Conservation (phyloP, 2,113 vertebrate species). For the Litocranius walleri region DNA sequence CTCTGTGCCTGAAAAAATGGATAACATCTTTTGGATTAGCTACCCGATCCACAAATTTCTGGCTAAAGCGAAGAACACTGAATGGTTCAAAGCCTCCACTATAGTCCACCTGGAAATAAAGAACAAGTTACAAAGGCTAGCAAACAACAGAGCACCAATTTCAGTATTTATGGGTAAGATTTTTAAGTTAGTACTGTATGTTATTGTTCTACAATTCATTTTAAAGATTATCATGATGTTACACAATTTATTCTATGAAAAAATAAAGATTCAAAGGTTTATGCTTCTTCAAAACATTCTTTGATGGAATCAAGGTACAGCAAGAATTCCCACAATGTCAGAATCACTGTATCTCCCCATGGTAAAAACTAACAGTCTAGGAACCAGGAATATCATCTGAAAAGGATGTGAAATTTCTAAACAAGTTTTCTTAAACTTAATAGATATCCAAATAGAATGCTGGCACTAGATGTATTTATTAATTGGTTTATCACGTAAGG, state of each 20-base stretch:
- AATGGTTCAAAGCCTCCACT: slow-evolving; percentile 95
- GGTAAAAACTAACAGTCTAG: neutral
- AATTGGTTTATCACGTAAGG: neutral
- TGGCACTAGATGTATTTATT: neutral
- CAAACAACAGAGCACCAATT: neutral
- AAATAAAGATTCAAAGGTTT: neutral
- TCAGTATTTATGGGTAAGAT: neutral
- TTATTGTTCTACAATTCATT: neutral
- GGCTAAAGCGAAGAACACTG: slow-evolving; percentile 92
- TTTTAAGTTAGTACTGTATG: neutral
- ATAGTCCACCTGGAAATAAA: slow-evolving; percentile 90
- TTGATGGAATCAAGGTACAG: neutral
- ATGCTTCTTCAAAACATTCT: neutral
- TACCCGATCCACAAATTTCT: slow-evolving; percentile 92
- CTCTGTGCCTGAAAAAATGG: slow-evolving; percentile 90
- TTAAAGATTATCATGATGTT: neutral
- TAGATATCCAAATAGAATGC: neutral
- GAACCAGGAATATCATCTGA: neutral
- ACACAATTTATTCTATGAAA: neutral
- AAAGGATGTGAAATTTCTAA: neutral
- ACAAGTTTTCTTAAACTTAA: neutral
- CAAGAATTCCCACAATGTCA: neutral
- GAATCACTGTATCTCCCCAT: neutral
- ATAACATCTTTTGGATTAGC: slow-evolving; percentile 97
- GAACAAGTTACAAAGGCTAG: neutral